Evolutionary conservation across 1,140 invertebrate genomes (phyloP).

Genomic region (Carcinoscorpius rotundicauda): DNA sequence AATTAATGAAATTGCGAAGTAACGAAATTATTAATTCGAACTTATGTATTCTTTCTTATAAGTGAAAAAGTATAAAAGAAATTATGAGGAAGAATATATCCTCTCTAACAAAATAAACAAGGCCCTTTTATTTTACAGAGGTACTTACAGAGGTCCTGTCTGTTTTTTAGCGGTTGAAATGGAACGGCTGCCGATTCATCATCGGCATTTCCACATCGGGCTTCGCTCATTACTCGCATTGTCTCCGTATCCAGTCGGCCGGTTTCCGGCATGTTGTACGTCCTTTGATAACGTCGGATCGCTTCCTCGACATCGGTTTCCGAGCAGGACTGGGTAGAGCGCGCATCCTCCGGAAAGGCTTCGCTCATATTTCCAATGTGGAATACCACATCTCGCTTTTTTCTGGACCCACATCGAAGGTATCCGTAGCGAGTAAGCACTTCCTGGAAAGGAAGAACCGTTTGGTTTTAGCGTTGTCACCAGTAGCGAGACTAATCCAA

Average conservation of each 20-base stretch:
- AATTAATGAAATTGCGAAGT: not conserved
- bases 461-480: no score
- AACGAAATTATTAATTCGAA: not conserved
- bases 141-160: not conserved
- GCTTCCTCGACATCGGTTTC: conserved; percentile 21
- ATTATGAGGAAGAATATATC: not conserved
- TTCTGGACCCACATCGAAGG: conserved; percentile 13
- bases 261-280: conserved; percentile 32
- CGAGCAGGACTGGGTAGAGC: not conserved
- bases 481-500: no score
- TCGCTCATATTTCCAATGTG: no score
- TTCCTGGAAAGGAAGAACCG: conserved; percentile 12
- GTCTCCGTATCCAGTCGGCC: conserved; percentile 32
- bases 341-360: no score
- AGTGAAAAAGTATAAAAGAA: not conserved
- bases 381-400: not conserved
- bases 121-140: not conserved
- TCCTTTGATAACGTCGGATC: conserved; percentile 31
- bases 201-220: conserved; percentile 35
- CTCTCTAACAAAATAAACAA: not conserved
- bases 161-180: conserved; percentile 2
- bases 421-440: conserved; percentile 19
- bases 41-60: not conserved
- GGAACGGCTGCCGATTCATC: conserved; percentile 21
- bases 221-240: conserved; percentile 31